Base-by-base conservation (phyloP, 2,888 invertebrate species). In the Caenorhabditis sp. region DNA sequence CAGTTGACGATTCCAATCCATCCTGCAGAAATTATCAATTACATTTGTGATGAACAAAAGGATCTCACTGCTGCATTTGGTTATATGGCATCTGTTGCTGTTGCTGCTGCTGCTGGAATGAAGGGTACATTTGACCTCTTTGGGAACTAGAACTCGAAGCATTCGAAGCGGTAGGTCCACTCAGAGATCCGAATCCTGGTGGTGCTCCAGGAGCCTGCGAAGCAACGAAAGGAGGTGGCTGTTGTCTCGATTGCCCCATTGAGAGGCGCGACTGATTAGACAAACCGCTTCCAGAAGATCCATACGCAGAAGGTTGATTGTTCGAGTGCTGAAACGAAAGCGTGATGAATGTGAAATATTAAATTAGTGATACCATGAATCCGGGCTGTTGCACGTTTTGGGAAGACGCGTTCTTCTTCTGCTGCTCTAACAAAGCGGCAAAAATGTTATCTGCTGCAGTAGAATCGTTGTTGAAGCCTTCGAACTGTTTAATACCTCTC, bases 401-500 rank as follows among this genome's bases (percentile, higher is more conserved):
- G n/a, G 53, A 6, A 15, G 47, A 24, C 1, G 47, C 37, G 9
- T 22, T 64, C 35, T 68, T 76, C 35, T 76, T 67, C 18, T 76
- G 72, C 18, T 72, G 61, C 20, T 68, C 70, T 1, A 79, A 9
- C 1, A 79, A 8, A 3, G 70, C 70, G 4, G 56, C 65, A 6
- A 79, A 18, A 4, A 79, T 13, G 1, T 18, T 64, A 35, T 82
- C 79, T 18, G 67, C 62, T 9, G 65, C 26, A 20, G 71, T 60
- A 24, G 61, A 35, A 40, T 82, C 84, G 50, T 55, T 84, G 35
- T 64, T 70, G 50, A 79, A 79, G 1, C 79, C 79, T 26, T 65
- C 65, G 26, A 79, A 79, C 53, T 79, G 70, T 28, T 79, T 79
- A n/a, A 79, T 67, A 44, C 79, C 71, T 55, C 71, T 58, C 32